Conservation (phyloP, 1,140 invertebrate genomes). For the Colletes gigas region DNA sequence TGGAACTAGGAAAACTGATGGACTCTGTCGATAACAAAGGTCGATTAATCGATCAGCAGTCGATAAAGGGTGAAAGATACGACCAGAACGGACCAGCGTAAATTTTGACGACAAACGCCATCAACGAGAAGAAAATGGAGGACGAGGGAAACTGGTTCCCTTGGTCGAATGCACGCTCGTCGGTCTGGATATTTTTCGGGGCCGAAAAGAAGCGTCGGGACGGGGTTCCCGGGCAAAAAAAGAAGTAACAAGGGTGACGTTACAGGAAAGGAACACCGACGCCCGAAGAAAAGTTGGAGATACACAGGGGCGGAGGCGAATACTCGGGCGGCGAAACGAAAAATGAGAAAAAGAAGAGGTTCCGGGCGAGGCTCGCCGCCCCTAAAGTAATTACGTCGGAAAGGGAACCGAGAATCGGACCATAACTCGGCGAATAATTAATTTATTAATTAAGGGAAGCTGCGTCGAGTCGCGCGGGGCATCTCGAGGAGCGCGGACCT, state of each 20-base stretch:
- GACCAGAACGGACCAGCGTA: no score
- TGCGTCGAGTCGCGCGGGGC: constrained; percentile 4
- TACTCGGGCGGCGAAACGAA: background rate
- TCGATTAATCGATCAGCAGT: no score
- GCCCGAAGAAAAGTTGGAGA: constrained; percentile 27
- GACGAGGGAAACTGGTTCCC: background rate
- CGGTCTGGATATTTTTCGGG: constrained; percentile 25
- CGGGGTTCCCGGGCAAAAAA: constrained; percentile 5
- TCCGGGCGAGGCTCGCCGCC: background rate
- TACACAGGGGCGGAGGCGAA: constrained; percentile 4
- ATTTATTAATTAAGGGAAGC: constrained; percentile 59
- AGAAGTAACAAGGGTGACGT: constrained; percentile 1
- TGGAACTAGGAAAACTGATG: no score
- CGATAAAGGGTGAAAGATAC: no score
- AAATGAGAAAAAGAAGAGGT: background rate
- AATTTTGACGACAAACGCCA: no score
- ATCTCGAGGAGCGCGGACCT: background rate
- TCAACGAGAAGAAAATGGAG: no score
- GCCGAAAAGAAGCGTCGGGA: constrained; percentile 27
- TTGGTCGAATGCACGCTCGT: constrained; percentile 21
- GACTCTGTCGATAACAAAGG: no score
- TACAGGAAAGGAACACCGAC: constrained; percentile 7
- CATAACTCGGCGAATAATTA: constrained; percentile 59
- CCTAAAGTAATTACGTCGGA: constrained; percentile 47
- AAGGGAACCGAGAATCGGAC: constrained; percentile 38